Conservation (phyloP, 2,888 invertebrate genomes). For the Scaptomyza reducta region DNA sequence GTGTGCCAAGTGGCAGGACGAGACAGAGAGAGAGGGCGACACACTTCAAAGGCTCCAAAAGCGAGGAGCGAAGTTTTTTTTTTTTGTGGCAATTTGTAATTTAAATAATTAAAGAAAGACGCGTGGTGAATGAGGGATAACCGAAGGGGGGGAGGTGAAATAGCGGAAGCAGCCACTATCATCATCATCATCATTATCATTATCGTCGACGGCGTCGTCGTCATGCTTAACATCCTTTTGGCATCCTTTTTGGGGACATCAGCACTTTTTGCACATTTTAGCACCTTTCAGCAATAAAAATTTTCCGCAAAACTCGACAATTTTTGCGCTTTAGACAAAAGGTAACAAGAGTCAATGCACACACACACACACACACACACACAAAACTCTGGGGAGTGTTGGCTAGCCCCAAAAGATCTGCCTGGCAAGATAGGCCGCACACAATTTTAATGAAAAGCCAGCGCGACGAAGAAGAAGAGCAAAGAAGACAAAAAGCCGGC, state of each 20-base stretch:
- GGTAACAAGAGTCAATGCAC: constrained; percentile 64
- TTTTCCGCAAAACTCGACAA: constrained; percentile 76
- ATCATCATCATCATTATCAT: constrained; percentile 8
- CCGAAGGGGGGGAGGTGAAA: neutral
- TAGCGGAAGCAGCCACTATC: constrained; percentile 26
- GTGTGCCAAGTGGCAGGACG: constrained; percentile 67
- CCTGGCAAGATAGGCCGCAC: constrained; percentile 60
- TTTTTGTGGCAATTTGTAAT: constrained; percentile 70
- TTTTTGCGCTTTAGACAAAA: constrained; percentile 76
- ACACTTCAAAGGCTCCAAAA: constrained; percentile 29
- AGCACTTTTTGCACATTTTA: constrained; percentile 76
- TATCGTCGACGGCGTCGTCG: constrained; percentile 17
- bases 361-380: constrained; percentile 19
- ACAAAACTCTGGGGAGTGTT: constrained; percentile 18
- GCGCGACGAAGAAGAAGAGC: constrained; percentile 19
- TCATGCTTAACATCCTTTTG: constrained; percentile 20
- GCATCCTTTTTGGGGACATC: constrained; percentile 35
- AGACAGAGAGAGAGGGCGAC: neutral
- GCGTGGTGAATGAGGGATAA: neutral
- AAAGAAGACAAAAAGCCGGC: constrained; percentile 1
- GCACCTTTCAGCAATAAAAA: constrained; percentile 77
- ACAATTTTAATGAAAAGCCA: constrained; percentile 76
- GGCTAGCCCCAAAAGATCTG: constrained; percentile 67
- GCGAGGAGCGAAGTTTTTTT: constrained; percentile 33
- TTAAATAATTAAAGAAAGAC: constrained; percentile 74